Evolutionary conservation across 2,888 invertebrate species (phyloP), one percentile per base, ranked within the genome.

Genomic region (Drosophila multiciliata): DNA sequence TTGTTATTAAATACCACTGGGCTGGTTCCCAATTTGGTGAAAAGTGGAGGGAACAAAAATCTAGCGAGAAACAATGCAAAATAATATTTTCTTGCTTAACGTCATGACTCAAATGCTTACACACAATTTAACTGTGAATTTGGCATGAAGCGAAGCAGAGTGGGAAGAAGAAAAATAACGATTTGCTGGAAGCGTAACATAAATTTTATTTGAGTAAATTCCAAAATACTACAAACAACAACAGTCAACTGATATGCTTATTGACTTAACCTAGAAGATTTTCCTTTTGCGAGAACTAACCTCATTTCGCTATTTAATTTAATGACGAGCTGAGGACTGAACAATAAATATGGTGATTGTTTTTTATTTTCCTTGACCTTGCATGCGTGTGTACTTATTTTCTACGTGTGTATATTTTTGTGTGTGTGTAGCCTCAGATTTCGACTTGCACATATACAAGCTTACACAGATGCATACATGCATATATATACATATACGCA

Each of bases 41-140:
- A 70, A 62, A 29, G 45, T 20, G 45, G 38, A 38, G 38, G 20
- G 8, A 62, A 33, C n/a, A 23, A 15, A 35, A 60, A 60, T 55
- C 20, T 40, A n/a, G 60, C 62, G 75, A 74, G 68, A 76, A 76
- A 62, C 58, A 68, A 58, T 68, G 69, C 75, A 74, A 61, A 73
- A 63, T 67, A 59, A 12, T 54, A 68, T 57, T 50, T 77, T 77
- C 79, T 54, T 36, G 62, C 26, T 75, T 75, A 80, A 62, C 64
- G 59, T 49, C 55, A 78, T 82, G 78, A 78, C 78, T 82, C 82
- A 82, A 82, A 69, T 66, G 54, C 33, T 68, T 77, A 64, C 55
- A 63, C 65, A 68, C 61, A 72, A 29, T 66, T 62, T 63, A 73
- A 64, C 78, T 58, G 67, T 62, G 59, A 66, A 75, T 48, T 38